Conservation (phyloP, 2,113 vertebrate species). For the Odobenus rosmarus region DNA sequence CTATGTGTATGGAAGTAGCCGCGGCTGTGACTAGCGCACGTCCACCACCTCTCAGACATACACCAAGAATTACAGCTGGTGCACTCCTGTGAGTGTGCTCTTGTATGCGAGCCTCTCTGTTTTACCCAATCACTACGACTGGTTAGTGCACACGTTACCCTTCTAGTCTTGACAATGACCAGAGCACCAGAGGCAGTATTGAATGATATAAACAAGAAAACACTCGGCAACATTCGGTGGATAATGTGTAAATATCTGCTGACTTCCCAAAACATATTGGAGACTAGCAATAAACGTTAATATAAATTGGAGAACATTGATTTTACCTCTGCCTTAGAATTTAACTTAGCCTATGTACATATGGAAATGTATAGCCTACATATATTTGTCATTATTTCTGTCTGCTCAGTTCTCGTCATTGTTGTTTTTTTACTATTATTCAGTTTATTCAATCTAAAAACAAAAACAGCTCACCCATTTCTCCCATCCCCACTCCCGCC, state of each 20-base stretch:
- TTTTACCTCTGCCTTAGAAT: constrained; percentile 16
- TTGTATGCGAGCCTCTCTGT: not conserved
- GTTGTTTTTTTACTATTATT: not conserved
- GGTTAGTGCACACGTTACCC: not conserved
- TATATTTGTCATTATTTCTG: constrained; percentile 35
- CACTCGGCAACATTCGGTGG: not conserved
- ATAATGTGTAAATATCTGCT: not conserved
- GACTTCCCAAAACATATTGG: not conserved
- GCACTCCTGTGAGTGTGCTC: not conserved
- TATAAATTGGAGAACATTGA: not conserved
- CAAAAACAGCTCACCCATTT: not conserved
- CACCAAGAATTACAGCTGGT: not conserved
- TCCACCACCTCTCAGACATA: not conserved
- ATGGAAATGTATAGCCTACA: not conserved
- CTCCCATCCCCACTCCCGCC: not conserved
- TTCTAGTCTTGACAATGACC: not conserved
- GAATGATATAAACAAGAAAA: not conserved
- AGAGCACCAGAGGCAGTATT: not conserved
- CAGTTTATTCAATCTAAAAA: not conserved
- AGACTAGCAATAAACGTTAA: not conserved
- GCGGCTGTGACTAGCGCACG: not conserved
- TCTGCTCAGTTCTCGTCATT: not conserved
- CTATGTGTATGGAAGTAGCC: not conserved
- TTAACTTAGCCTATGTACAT: not conserved
- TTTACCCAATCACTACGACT: not conserved